phyloP scores from a whole-genome alignment of 2,797 vertebrate species.

The Scyliorhinus canicula region DNA sequence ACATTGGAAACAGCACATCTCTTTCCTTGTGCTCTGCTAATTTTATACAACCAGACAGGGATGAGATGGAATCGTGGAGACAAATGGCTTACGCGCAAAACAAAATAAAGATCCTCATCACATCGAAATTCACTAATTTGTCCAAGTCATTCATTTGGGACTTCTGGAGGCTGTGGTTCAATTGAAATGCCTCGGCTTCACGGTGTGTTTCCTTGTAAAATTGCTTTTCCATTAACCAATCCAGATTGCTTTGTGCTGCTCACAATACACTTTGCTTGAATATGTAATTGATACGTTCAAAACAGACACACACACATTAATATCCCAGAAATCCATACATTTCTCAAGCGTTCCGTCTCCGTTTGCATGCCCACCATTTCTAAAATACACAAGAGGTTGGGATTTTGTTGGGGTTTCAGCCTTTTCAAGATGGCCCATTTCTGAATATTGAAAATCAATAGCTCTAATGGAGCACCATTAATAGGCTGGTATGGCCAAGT shows the following conservation, averaged over 20 bases:
- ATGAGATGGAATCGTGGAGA: not conserved
- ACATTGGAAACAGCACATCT: not conserved
- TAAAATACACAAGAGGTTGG: not conserved
- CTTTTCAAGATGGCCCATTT: not conserved
- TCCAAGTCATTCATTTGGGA: not conserved
- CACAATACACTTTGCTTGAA: not conserved
- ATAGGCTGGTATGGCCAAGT: not conserved
- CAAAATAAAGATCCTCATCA: not conserved
- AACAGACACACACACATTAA: not conserved
- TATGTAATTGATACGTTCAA: not conserved
- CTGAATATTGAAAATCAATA: not conserved
- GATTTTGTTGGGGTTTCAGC: not conserved
- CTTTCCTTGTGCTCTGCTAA: not conserved
- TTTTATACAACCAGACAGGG: not conserved
- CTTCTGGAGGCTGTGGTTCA: not conserved
- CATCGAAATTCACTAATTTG: not conserved
- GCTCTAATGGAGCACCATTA: not conserved
- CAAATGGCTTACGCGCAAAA: not conserved
- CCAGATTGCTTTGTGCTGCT: not conserved
- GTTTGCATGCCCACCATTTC: not conserved
- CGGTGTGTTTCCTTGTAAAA: not conserved
- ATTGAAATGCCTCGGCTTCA: not conserved
- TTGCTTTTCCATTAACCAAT: not conserved
- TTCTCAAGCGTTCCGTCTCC: not conserved
- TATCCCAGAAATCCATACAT: not conserved